Percentiles rank a stretch among this genome's conserved stretches.
phyloP scores from a whole-genome alignment of 2,888 invertebrate genomes.

The Alloplasta piceator region DNA sequence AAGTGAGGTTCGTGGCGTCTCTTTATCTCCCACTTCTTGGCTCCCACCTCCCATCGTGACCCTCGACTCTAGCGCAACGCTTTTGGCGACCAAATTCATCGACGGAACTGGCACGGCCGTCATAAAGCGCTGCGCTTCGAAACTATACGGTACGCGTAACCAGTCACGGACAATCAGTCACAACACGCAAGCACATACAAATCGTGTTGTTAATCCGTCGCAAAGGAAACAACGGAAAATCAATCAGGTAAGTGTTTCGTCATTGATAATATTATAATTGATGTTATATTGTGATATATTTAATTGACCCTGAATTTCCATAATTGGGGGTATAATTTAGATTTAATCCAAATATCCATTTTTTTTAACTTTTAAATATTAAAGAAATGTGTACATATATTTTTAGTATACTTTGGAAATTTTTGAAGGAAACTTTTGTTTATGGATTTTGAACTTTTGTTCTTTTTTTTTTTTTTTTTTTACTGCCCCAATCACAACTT shows the following conservation, averaged over 20 bases:
- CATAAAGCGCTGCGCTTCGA: conserved; percentile 75
- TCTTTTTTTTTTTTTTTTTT: neutral
- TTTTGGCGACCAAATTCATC: conserved; percentile 65
- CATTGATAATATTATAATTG: neutral
- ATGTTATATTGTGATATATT: no score
- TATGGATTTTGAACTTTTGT: neutral
- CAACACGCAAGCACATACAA: neutral
- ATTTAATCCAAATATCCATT: no score
- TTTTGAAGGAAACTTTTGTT: neutral
- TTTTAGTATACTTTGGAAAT: no score
- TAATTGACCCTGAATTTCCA: no score
- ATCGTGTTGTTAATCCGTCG: neutral
- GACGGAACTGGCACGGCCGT: conserved; percentile 69
- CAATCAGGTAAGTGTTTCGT: conserved; percentile 39
- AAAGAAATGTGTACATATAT: no score
- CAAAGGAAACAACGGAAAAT: neutral
- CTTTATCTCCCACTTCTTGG: conserved; percentile 48
- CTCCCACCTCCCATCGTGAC: conserved; percentile 29
- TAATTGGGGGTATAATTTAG: no score
- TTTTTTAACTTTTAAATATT: no score
- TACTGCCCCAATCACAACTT: conserved; percentile 18
- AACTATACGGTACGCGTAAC: conserved; percentile 72
- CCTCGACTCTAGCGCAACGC: conserved; percentile 35
- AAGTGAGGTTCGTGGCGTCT: conserved; percentile 30
- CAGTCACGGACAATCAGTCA: neutral